Evolutionary conservation across 2,797 vertebrate species (phyloP).

Genomic region (Phalanger gymnotis): DNA sequence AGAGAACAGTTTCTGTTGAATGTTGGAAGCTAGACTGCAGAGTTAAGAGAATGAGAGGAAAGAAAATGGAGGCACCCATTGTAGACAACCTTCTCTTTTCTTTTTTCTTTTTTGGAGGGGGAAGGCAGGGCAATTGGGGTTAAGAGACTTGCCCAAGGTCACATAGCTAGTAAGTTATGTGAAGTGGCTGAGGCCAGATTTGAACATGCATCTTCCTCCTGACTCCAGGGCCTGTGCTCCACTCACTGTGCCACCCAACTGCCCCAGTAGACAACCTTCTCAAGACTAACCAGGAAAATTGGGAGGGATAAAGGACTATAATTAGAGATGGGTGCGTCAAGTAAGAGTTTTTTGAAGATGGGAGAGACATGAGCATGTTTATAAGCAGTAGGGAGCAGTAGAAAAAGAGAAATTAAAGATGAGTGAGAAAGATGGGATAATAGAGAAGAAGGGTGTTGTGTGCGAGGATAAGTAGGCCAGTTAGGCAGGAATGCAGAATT

Average conservation of each 20-base stretch:
- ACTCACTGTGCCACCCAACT: no score
- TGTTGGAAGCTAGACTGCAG: not conserved
- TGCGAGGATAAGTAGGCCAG: not conserved
- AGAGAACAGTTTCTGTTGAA: not conserved
- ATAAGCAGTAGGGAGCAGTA: not conserved
- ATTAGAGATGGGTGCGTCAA: not conserved
- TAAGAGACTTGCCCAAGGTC: no score
- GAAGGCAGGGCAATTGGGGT: no score
- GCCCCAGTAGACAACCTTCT: not conserved
- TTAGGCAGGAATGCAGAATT: not conserved
- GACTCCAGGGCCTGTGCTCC: no score
- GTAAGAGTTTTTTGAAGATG: not conserved
- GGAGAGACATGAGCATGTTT: not conserved
- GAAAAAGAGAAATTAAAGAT: not conserved
- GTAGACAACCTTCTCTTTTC: not conserved
- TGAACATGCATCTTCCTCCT: no score
- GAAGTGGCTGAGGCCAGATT: no score
- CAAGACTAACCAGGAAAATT: not conserved
- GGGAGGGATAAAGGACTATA: not conserved
- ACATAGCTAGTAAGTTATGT: no score
- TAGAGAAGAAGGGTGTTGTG: not conserved
- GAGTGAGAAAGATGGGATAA: not conserved
- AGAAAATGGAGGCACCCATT: not conserved
- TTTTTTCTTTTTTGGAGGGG: no score
- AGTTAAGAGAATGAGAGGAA: not conserved